phyloP scores from a whole-genome alignment of 2,113 vertebrate species.

The Dolichotis patagonum region DNA sequence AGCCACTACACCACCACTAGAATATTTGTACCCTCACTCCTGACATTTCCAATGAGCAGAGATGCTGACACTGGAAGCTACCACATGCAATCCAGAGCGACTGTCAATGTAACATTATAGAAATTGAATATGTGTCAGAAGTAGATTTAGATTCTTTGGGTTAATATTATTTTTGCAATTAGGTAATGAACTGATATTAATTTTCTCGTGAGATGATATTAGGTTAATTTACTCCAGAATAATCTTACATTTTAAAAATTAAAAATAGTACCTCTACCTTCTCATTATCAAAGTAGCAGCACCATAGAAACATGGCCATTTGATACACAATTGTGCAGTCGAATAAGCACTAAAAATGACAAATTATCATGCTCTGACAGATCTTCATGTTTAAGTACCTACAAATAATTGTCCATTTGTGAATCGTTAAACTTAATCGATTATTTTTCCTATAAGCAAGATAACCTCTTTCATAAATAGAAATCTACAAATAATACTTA shows the following conservation, averaged over 20 bases:
- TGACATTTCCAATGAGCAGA: slow-evolving; percentile 52
- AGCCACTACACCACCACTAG: neutral
- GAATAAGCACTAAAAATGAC: neutral
- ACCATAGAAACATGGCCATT: neutral
- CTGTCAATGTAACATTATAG: slow-evolving; percentile 53
- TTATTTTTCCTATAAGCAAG: slow-evolving; percentile 51
- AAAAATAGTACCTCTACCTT: slow-evolving; percentile 56
- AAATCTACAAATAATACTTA: slow-evolving; percentile 46
- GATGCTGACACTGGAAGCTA: slow-evolving; percentile 6
- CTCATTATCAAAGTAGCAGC: slow-evolving; percentile 72
- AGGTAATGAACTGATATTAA: slow-evolving; percentile 80
- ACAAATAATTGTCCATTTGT: slow-evolving; percentile 45
- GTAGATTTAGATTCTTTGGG: neutral
- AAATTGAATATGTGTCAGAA: slow-evolving; percentile 74
- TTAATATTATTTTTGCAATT: slow-evolving; percentile 76
- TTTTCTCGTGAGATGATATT: slow-evolving; percentile 69
- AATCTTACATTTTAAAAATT: slow-evolving; percentile 81
- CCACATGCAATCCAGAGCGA: slow-evolving; percentile 59
- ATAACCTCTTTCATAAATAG: slow-evolving; percentile 43
- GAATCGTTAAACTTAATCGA: slow-evolving; percentile 8
- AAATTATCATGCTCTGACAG: neutral
- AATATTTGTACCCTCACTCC: neutral
- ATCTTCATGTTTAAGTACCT: slow-evolving; percentile 52
- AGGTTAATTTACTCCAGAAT: slow-evolving; percentile 81
- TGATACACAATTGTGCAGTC: slow-evolving; percentile 24